phyloP scores from a whole-genome alignment of 2,113 vertebrate species.

The Origma solitaria region DNA sequence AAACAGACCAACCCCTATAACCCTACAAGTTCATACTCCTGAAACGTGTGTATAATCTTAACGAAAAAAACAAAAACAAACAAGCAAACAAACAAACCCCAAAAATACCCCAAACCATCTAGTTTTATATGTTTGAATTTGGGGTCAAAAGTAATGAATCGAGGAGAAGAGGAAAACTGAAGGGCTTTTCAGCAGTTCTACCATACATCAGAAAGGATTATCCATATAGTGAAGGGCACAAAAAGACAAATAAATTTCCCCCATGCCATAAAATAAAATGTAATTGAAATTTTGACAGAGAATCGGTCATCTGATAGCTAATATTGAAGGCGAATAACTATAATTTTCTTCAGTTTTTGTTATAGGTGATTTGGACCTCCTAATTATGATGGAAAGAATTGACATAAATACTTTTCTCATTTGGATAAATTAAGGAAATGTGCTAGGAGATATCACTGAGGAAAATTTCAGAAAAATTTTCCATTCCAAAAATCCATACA shows the following conservation, averaged over 20 bases:
- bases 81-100: background rate
- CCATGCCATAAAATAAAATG: background rate
- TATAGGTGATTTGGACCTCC: background rate
- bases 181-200: background rate
- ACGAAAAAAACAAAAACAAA: background rate
- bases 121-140: background rate
- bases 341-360: background rate
- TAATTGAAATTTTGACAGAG: background rate
- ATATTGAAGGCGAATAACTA: background rate
- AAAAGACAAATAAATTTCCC: background rate
- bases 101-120: fast-evolving
- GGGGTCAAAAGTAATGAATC: background rate
- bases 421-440: background rate
- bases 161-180: background rate
- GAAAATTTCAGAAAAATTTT: background rate
- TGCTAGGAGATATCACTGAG: background rate
- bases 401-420: background rate
- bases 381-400: background rate
- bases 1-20: background rate
- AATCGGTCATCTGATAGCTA: background rate
- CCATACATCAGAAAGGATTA: background rate
- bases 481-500: background rate
- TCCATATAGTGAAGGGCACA: background rate
- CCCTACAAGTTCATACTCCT: background rate
- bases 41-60: background rate